Conservation (phyloP, 2,797 vertebrate species). For the Denticeps clupeoides region DNA sequence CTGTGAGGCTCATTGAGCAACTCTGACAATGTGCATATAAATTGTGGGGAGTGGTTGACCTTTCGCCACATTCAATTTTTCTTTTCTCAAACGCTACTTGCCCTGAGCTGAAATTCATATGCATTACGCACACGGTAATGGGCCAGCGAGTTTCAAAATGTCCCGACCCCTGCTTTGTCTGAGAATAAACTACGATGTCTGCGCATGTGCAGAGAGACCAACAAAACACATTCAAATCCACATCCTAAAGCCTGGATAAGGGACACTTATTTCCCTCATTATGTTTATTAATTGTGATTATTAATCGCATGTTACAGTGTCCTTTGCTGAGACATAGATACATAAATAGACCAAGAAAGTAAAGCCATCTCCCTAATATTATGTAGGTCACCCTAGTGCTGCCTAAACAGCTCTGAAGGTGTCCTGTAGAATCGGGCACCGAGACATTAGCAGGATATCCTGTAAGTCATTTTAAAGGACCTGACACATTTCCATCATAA, state of each 20-base stretch:
- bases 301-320: too few relatives aligned
- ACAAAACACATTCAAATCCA: not conserved
- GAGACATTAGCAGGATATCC: too few relatives aligned
- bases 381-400: too few relatives aligned
- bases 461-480: too few relatives aligned
- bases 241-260: not conserved
- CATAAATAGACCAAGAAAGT: too few relatives aligned
- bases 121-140: constrained; percentile 25
- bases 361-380: too few relatives aligned
- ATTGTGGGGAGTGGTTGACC: constrained; percentile 18
- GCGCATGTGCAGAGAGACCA: not conserved
- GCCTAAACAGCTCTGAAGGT: too few relatives aligned
- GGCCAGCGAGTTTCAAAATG: constrained; percentile 23
- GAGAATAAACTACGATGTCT: constrained; percentile 11
- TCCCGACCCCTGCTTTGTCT: constrained; percentile 11
- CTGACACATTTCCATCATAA: too few relatives aligned
- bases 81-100: constrained; percentile 15
- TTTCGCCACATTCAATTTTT: constrained; percentile 20
- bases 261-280: too few relatives aligned
- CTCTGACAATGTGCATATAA: constrained; percentile 21
- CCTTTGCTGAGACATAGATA: too few relatives aligned
- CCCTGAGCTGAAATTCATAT: constrained; percentile 25
- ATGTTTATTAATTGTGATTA: too few relatives aligned
- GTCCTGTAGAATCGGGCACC: too few relatives aligned
- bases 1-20: not conserved